Percentiles rank a stretch among this genome's conserved stretches.
phyloP scores from a whole-genome alignment of 2,113 vertebrate genomes.

The Nycticorax nycticorax region DNA sequence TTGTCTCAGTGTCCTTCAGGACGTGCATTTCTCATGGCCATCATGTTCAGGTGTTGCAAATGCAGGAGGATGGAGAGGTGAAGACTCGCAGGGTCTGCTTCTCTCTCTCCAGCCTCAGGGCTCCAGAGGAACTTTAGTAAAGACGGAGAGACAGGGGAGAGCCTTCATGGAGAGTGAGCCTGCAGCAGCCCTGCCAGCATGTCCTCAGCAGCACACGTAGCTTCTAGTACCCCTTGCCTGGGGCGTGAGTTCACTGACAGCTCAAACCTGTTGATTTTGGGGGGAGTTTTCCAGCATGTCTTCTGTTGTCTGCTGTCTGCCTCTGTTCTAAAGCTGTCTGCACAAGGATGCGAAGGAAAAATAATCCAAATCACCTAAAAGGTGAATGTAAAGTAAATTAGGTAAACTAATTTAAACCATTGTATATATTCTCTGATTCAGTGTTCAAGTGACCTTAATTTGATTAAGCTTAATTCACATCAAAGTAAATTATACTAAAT shows the following conservation, averaged over 20 bases:
- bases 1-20: neutral
- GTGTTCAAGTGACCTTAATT: conserved; percentile 49
- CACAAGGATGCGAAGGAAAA: neutral
- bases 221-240: neutral
- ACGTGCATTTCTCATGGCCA: neutral
- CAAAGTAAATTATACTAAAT: conserved; percentile 47
- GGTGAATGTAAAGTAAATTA: neutral
- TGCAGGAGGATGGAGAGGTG: neutral
- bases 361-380: neutral
- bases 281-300: neutral
- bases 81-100: neutral
- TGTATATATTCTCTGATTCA: conserved; percentile 27
- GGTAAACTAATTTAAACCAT: conserved; percentile 35
- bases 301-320: neutral
- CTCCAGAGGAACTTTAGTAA: neutral
- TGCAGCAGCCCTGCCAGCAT: neutral
- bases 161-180: neutral
- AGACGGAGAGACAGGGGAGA: neutral
- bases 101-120: neutral
- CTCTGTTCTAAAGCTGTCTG: neutral
- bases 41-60: neutral
- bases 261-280: neutral
- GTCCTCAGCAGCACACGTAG: neutral
- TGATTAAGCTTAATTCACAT: conserved; percentile 51
- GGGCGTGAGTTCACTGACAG: neutral